Percentiles rank a stretch among this genome's conserved stretches.
Conservation (phyloP, 1,140 invertebrate species). For the Anagrus nilaparvatae region DNA sequence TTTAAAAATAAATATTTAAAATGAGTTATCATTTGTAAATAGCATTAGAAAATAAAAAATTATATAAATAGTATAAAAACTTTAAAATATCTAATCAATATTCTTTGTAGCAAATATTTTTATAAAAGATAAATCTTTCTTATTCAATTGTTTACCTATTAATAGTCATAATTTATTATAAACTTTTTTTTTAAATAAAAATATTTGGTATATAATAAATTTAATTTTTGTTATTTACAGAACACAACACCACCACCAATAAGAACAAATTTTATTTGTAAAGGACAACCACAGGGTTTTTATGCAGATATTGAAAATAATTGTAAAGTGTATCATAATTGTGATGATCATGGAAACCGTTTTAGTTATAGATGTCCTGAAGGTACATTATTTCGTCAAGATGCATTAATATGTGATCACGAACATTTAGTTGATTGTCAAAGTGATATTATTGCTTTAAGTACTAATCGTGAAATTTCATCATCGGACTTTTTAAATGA, state of each 20-base stretch:
- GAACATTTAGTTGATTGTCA: slow-evolving; percentile 42
- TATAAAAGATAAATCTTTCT: no score
- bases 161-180: no score
- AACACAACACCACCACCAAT: slow-evolving; percentile 19
- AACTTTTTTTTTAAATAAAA: no score
- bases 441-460: not conserved
- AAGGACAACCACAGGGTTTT: slow-evolving; percentile 35
- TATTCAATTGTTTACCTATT: no score
- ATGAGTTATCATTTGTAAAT: no score
- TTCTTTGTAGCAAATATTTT: no score
- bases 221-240: slow-evolving; percentile 8
- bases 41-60: no score
- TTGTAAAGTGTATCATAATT: slow-evolving; percentile 43
- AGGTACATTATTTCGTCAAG: slow-evolving; percentile 43
- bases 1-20: no score
- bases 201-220: no score
- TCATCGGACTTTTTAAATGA: no score
- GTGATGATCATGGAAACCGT: slow-evolving; percentile 40
- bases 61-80: no score
- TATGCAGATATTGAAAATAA: slow-evolving; percentile 41
- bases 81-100: no score
- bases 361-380: slow-evolving; percentile 43
- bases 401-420: slow-evolving; percentile 44
- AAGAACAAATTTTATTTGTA: slow-evolving; percentile 32
- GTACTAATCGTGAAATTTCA: not conserved